phyloP scores from a whole-genome alignment of 2,113 vertebrate species.

The Diadophis punctatus region DNA sequence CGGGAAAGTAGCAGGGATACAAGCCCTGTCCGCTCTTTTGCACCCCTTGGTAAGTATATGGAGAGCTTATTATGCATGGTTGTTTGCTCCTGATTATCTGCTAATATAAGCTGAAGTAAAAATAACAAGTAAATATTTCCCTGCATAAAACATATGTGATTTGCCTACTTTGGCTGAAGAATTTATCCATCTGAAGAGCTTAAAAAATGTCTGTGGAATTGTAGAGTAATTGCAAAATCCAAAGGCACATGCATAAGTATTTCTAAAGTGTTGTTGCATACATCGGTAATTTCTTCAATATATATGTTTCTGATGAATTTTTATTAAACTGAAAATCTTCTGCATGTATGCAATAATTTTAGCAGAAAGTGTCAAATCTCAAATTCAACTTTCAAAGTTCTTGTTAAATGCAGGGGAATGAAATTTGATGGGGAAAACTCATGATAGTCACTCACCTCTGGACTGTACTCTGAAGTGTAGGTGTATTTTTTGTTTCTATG shows the following conservation, averaged over 20 bases:
- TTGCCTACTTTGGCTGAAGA: neutral
- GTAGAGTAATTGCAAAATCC: conserved; percentile 5
- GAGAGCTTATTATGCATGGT: conserved; percentile 51
- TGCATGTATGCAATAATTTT: neutral
- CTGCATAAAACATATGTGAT: conserved; percentile 24
- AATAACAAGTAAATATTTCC: conserved; percentile 23
- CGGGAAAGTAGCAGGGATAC: conserved; percentile 98
- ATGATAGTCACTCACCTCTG: neutral
- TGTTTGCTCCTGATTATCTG: conserved; percentile 21
- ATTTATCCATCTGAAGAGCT: neutral
- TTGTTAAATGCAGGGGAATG: neutral
- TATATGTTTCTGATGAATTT: neutral
- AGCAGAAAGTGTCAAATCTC: neutral
- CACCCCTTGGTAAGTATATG: conserved; percentile 89
- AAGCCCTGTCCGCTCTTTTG: conserved; percentile 94
- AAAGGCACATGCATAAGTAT: neutral
- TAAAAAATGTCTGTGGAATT: neutral
- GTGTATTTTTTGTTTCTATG: neutral
- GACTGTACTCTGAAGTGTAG: rapidly evolving
- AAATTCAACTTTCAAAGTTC: neutral
- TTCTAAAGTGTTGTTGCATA: neutral
- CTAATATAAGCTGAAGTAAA: conserved; percentile 8
- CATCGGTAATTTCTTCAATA: neutral
- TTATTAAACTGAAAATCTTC: neutral
- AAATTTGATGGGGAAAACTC: neutral